These are phyloP conservation scores for Cardiocondyla obscurior DNA, from an alignment of 1,140 invertebrate genomes.

Conservation along the genomic window DNA sequence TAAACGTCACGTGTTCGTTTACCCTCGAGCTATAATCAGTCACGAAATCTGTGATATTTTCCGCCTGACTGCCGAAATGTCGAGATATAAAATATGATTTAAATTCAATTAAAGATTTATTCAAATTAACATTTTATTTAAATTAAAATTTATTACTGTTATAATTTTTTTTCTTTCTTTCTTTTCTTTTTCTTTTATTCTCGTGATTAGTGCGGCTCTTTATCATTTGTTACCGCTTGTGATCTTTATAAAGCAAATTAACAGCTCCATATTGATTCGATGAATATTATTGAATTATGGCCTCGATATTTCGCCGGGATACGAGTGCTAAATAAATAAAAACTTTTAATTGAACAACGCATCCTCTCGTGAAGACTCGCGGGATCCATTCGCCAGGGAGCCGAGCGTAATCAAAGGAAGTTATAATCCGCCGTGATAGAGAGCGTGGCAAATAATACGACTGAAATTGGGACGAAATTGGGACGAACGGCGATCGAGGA, in stretches of 20 bases:
- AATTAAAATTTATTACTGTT: too few relatives aligned
- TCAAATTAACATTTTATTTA: too few relatives aligned
- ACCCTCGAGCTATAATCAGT: too few relatives aligned
- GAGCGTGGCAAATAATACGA: slow-evolving; percentile 40
- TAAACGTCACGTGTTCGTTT: neutral
- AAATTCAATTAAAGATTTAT: too few relatives aligned
- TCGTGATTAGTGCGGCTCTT: too few relatives aligned
- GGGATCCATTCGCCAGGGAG: slow-evolving; percentile 8
- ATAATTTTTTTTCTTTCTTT: too few relatives aligned
- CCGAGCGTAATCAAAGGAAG: slow-evolving; percentile 41
- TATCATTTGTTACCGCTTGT: too few relatives aligned
- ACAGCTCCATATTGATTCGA: neutral
- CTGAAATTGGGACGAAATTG: slow-evolving; percentile 38
- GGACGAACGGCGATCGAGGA: neutral
- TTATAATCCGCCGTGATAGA: slow-evolving; percentile 39
- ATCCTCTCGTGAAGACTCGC: slow-evolving; percentile 9
- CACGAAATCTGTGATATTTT: too few relatives aligned
- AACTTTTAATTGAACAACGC: slow-evolving; percentile 46
- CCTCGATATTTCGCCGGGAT: slow-evolving; percentile 4
- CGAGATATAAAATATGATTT: too few relatives aligned
- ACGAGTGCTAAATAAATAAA: slow-evolving; percentile 43
- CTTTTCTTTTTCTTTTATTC: too few relatives aligned
- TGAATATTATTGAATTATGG: slow-evolving; percentile 8
- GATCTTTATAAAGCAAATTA: neutral
- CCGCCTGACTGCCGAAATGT: too few relatives aligned